Evolutionary conservation across 2,888 invertebrate species (phyloP), one percentile per base, ranked within the genome.

Genomic region (Ectemnius cavifrons): DNA sequence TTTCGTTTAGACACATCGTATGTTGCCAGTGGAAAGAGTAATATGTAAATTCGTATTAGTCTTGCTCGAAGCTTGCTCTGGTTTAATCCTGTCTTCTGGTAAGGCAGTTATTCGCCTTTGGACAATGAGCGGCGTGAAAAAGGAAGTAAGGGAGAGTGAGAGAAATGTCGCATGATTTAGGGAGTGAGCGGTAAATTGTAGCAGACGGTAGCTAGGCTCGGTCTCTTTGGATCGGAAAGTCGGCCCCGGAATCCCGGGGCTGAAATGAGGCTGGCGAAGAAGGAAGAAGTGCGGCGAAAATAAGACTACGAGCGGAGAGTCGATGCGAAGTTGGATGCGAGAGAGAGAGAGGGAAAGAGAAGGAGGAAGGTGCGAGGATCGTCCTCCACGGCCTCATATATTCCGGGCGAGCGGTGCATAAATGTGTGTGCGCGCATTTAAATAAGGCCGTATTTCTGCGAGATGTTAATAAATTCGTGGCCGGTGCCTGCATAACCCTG

Each of bases 371-470:
- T 67, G 67, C 71, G 57, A 75, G 67, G 45, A 59, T 67, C 56
- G 63, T 2, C 61, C 49, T 45, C 56, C 73, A n/a, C 45, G 52
- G 66, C 56, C 66, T 63, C 64, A 60, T 68, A 68, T 64, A 73
- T 73, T 58, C 49, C 46, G 8, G 8, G 16, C 57, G 16, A 20
- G 46, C 67, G 58, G 57, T 68, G 67, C 70, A 77, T 73, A 78
- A 73, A 71, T 78, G 78, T 52, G 78, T 52, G 49, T 64, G 52
- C 72, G 80, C 72, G 76, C 77, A 78, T 77, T 78, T 75, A 80
- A 82, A 85, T 82, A 74, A 81, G 81, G 81, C 78, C 80, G 81
- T 83, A 85, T 84, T 83, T 85, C 81, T 80, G 76, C 79, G 79
- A 80, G 81, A 83, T 81, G 81, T 85, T 81, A 82, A 84, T 83